Conservation (phyloP, 92 coral and sea anemone species). For the Epizoanthus ramosus region DNA sequence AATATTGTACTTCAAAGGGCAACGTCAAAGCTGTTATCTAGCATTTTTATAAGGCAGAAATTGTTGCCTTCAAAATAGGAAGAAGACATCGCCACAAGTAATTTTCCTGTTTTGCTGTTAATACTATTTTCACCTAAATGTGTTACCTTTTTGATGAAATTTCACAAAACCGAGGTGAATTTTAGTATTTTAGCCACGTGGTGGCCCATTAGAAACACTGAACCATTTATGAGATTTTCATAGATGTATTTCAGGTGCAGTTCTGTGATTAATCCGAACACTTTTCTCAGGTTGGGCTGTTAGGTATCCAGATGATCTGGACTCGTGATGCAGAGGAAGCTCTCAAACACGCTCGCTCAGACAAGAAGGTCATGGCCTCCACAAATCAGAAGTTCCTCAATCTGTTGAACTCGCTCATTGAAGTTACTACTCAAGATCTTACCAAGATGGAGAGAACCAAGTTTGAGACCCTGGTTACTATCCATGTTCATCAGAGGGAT, state of each 20-base stretch:
- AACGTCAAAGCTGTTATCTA: no score
- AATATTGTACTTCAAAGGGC: no score
- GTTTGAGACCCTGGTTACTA: conserved; percentile 89
- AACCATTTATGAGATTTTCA: not conserved
- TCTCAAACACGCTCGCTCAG: conserved; percentile 84
- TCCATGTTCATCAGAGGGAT: conserved; percentile 92
- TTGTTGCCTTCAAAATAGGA: no score
- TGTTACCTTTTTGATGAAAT: not conserved
- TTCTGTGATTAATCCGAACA: not conserved
- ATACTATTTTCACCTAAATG: no score
- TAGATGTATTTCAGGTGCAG: not conserved
- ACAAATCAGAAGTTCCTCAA: conserved; percentile 92
- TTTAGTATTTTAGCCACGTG: no score
- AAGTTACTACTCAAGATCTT: conserved; percentile 88
- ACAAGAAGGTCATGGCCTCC: conserved; percentile 84
- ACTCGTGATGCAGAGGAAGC: conserved; percentile 94
- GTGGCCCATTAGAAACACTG: not conserved
- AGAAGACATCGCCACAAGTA: no score
- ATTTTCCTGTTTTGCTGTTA: no score
- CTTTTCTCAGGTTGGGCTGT: conserved; percentile 71
- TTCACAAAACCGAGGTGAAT: no score
- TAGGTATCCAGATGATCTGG: conserved; percentile 95
- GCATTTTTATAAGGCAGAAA: no score
- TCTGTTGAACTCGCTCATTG: conserved; percentile 82
- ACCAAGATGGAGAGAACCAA: conserved; percentile 93